phyloP scores from a whole-genome alignment of 2,888 invertebrate species.

The Melieria picta region DNA sequence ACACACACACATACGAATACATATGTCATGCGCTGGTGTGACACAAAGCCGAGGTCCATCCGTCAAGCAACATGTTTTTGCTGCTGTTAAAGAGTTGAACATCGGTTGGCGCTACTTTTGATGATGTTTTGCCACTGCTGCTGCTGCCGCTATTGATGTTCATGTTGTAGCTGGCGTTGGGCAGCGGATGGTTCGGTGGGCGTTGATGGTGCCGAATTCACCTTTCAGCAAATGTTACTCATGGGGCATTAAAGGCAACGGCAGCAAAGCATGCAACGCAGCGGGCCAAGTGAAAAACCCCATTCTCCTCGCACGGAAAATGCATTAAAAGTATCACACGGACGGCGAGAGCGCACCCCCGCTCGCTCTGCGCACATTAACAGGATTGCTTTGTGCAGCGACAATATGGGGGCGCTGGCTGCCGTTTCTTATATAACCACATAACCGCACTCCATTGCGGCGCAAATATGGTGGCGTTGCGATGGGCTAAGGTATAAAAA shows the following conservation, averaged over 20 bases:
- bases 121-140: neutral
- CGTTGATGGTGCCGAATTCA: no score
- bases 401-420: no score
- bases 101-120: neutral
- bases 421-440: no score
- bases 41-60: neutral
- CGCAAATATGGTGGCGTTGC: no score
- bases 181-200: no score
- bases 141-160: no score
- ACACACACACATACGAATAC: no score
- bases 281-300: neutral
- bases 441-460: no score
- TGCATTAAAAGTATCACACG: neutral
- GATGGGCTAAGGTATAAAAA: no score
- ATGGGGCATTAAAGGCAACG: neutral
- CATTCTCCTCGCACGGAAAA: neutral
- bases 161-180: no score
- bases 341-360: neutral
- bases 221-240: neutral
- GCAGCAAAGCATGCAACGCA: neutral
- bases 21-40: no score
- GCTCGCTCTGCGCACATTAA: neutral
- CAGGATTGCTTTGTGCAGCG: neutral
- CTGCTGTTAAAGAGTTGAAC: no score
- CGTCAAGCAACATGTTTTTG: neutral